Percentiles rank a stretch among this genome's conserved stretches.
Conservation (phyloP, 2,888 invertebrate genomes). For the Eupeodes latifasciatus region DNA sequence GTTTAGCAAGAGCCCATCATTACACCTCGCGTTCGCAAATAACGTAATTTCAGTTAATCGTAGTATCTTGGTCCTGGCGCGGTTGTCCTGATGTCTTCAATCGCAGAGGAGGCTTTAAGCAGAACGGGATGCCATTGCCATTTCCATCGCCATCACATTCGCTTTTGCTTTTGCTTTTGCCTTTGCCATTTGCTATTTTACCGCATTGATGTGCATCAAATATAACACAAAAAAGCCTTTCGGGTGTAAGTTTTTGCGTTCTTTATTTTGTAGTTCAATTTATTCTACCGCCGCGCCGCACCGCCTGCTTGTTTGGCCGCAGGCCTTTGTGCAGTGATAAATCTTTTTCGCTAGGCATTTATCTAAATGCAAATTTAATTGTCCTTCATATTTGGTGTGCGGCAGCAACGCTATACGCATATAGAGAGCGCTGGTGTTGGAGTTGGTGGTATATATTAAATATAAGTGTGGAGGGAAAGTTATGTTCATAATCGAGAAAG, state of each 20-base stretch:
- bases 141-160: background rate
- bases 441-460: conserved; percentile 25
- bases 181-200: background rate
- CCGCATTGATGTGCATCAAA: conserved; percentile 13
- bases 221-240: conserved; percentile 54
- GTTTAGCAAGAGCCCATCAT: conserved; percentile 76
- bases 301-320: conserved; percentile 74
- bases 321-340: conserved; percentile 74
- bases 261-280: conserved; percentile 75
- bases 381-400: conserved; percentile 77
- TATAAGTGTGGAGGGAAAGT: conserved; percentile 31
- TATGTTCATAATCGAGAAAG: background rate
- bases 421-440: background rate
- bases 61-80: conserved; percentile 60
- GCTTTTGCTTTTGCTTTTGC: background rate
- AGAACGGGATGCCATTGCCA: conserved; percentile 58
- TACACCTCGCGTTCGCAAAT: conserved; percentile 76
- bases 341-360: conserved; percentile 78
- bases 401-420: background rate
- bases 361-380: conserved; percentile 84
- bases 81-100: background rate
- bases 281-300: conserved; percentile 75
- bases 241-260: conserved; percentile 58
- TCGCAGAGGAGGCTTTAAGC: background rate
- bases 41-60: conserved; percentile 76